Base-by-base conservation (phyloP, 2,797 vertebrate genomes). In the Rhodeus uyekii region DNA sequence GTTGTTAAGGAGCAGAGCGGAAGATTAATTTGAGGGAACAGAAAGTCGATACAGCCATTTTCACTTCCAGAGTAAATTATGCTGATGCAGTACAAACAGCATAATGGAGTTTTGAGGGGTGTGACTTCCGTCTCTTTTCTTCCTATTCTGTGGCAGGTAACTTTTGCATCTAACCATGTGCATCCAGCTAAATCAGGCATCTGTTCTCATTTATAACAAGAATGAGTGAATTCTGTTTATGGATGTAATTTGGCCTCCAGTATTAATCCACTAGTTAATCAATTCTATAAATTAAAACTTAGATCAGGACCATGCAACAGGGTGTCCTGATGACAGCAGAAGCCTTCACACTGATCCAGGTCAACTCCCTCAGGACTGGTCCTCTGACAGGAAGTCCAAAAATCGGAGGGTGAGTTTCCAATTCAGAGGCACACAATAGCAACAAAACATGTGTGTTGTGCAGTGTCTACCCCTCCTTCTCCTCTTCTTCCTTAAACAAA, bases 1-100 rank as follows among this genome's bases (percentile, higher is more conserved):
- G 60, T 80, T 38, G 5, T 32, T 36, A 29, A 89, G 86, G 81
- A 82, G 74, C 87, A 91, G 83, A 77, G 87, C 88, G 87, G 53
- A 55, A 81, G 80, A 86, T 79, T 84, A 83, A 88, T 81, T 78
- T 75, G 86, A 58, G n/a, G 80, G 63, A 87, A 81, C 68, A 87
- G 87, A 90, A 91, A 93, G 89, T 84, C 87, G 88, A 91, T 87
- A 86, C 55, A 80, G 78, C 84, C 60, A 22, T 89, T 93, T 91
- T 92, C 86, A 90, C 87, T 87, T 90, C 87, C 55, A 44, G 85
- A 58, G 83, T 4, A 80, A 89, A 89, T 84, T 82, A 81, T 84
- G 48, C 86, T 91, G 89, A 82, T 82, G 83, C 78, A 86, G 88
- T 84, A 85, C 67, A 86, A 29, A 5, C 22, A 48, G 32, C 8